Conservation (phyloP, 2,113 vertebrate genomes). For the Anas platyrhynchos region DNA sequence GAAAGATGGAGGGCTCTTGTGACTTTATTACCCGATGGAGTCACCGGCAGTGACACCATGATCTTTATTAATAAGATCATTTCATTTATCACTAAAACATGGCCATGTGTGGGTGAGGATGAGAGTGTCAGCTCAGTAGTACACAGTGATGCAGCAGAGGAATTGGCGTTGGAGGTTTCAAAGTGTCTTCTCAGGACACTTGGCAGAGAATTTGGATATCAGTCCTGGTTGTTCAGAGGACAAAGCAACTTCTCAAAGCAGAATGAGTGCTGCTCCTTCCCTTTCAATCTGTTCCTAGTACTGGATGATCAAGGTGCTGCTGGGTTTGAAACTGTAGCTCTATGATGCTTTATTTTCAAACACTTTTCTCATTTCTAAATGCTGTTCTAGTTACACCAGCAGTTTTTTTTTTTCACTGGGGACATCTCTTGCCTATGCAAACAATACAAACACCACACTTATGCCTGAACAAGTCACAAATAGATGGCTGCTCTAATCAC, state of each 20-base stretch:
- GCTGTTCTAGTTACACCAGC: neutral
- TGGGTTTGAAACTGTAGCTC: neutral
- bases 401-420: neutral
- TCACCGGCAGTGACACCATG: neutral
- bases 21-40: neutral
- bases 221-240: neutral
- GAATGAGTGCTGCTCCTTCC: neutral
- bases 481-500: neutral
- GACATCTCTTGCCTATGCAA: neutral
- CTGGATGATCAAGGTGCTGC: neutral
- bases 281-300: neutral
- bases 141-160: neutral
- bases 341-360: neutral
- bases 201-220: neutral
- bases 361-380: neutral
- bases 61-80: neutral
- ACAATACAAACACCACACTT: neutral
- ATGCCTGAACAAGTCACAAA: neutral
- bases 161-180: neutral
- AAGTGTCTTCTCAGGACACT: neutral
- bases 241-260: neutral
- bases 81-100: neutral
- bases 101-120: neutral
- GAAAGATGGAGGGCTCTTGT: neutral
- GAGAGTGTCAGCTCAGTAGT: neutral